Conservation (phyloP, 2,797 vertebrate genomes). For the Oreochromis grahami region DNA sequence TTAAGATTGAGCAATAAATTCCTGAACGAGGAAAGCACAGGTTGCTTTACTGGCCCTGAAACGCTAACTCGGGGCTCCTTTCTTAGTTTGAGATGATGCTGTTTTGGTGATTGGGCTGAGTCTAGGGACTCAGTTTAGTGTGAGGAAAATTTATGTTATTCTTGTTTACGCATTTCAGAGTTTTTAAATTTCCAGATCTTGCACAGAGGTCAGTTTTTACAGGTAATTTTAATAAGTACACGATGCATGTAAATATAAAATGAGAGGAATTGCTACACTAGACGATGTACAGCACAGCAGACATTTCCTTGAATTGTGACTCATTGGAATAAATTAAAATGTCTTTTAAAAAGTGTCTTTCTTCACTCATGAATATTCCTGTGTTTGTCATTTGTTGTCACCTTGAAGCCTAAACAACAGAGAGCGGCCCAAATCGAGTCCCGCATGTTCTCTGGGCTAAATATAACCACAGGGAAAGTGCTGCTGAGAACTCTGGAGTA, state of each 20-base stretch:
- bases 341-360: slow-evolving; percentile 60
- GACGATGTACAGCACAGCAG: slow-evolving; percentile 39
- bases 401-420: not conserved
- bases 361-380: not conserved
- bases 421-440: not conserved
- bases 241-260: slow-evolving; percentile 61
- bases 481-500: slow-evolving; percentile 36
- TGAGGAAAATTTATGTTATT: slow-evolving; percentile 13
- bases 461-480: slow-evolving; percentile 22
- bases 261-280: slow-evolving; percentile 36
- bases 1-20: slow-evolving; percentile 30
- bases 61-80: not conserved
- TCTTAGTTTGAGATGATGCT: slow-evolving; percentile 31
- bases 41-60: slow-evolving; percentile 4
- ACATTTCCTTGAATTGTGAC: slow-evolving; percentile 39
- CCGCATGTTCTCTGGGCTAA: slow-evolving; percentile 2
- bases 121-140: slow-evolving; percentile 27
- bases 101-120: slow-evolving; percentile 5
- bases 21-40: slow-evolving; percentile 39
- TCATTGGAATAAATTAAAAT: slow-evolving; percentile 68
- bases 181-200: slow-evolving; percentile 36
- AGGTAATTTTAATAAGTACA: slow-evolving; percentile 31
- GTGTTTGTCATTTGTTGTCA: not conserved
- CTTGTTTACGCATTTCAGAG: slow-evolving; percentile 53
- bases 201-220: slow-evolving; percentile 55